Evolutionary conservation across 2,113 vertebrate species (phyloP), one percentile per base, ranked within the genome.

Genomic region (Bombycilla garrulus): DNA sequence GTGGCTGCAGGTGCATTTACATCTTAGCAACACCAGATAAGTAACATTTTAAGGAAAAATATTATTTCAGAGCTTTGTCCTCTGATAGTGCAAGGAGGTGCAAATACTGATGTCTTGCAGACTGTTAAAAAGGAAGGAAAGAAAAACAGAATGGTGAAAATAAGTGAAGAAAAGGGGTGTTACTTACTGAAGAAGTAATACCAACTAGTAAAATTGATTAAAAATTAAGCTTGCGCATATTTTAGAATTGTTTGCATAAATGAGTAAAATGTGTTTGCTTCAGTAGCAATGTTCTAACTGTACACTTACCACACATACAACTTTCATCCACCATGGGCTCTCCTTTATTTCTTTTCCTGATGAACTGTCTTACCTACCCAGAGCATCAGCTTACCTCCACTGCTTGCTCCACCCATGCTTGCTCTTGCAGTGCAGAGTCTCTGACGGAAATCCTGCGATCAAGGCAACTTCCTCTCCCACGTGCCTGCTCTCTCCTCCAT

Each of bases 371-470:
- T 26, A 58, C 60, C 65, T 66, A 81, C 69, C 38, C 64, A n/a
- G 26, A 67, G 71, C 8, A 35, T 51, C 12, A 5, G 21, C 65
- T 88, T 67, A 84, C 91, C 91, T 95, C 51, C 65, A 51, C 44
- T 48, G n/a, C 69, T 83, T 71, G 77, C 80, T 92, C 79, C 83
- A 81, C 50, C 92, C 65, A 29, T 10, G 47, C 83, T 67, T 13
- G 69, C 36, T 92, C 78, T 73, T 73, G 88, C 73, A 95, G 56
- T 9, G 58, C 64, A 22, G 33, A 74, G 66, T 54, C 38, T 93
- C 56, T 84, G 85, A 50, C 80, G 91, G 95, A 97, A 97, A 95
- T 93, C 89, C 92, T 78, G 95, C 60, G 29, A 95, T 50, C 69
- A 33, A 64, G 48, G 61, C 54, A n/a, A 91, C 91, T 97, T 97